Base-by-base conservation (phyloP, 1,140 invertebrate species). In the Drosophila elegans region DNA sequence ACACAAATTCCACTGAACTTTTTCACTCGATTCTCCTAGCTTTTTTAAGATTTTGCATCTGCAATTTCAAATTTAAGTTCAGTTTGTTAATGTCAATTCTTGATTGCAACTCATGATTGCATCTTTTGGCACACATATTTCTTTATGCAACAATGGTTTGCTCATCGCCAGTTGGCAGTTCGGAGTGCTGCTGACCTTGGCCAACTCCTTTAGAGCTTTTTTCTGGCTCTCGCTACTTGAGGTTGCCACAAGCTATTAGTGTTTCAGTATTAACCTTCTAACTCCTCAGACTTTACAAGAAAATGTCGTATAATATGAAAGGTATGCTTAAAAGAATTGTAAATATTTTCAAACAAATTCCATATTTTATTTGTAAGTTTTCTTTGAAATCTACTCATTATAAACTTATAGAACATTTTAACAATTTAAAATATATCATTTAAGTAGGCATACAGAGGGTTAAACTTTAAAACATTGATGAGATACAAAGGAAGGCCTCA, bases 191-290 rank as follows among this genome's bases (percentile, higher is more conserved):
- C 11, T 44, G 64, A 55, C 67, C 67, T 57, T 71, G 67, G 44
- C 67, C 52, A 71, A 49, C 67, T 71, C 67, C 67, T 71, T 71
- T 36, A 49, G 51, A 57, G n/a, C 29, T 38, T 27, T n/a, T 25
- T 11, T n/a, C 12, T 34, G 64, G 10, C 4, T 54, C 25, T 55
- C 69, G 67, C 44, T 64, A 69, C 42, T 69, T 71, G 41, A 68
- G 29, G 29, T 69, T 55, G 64, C 49, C 34, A 27, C 16, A 32
- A 69, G 63, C 21, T 39, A 34, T 5, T 45, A 12, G 6, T 27
- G 41, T 49, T 41, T 25, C n/a, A 11, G 32, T 49, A 11, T 66
- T 66, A 68, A 66, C 29, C 21, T 21, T 4, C 3, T 10, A 12
- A 3, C 11, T 12, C 29, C 16, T 0, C 1, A 21, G 1, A 21